A percentile compares a stretch with the other conserved stretches of the same genome.
phyloP scores from a whole-genome alignment of 2,888 invertebrate genomes.

The Nomada goodeniana region DNA sequence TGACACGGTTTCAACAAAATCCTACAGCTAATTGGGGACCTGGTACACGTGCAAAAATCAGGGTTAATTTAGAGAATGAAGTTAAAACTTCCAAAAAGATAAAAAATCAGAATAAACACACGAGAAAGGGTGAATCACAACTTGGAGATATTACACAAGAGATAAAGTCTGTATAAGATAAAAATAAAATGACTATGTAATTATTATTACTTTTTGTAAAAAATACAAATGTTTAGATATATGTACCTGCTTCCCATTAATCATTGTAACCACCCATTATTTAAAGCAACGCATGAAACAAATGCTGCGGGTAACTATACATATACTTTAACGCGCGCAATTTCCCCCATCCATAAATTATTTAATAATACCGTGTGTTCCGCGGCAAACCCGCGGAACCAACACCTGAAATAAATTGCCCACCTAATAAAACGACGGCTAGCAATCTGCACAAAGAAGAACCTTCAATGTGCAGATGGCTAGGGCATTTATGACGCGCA shows the following conservation, averaged over 20 bases:
- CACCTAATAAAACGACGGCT: too few relatives aligned
- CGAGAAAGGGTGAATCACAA: constrained; percentile 76
- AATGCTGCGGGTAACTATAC: neutral
- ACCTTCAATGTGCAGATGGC: too few relatives aligned
- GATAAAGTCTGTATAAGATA: neutral
- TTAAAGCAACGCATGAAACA: neutral
- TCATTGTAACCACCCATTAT: neutral
- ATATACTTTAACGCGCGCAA: neutral
- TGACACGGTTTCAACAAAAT: constrained; percentile 94
- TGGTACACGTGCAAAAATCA: constrained; percentile 91
- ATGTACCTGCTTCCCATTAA: neutral
- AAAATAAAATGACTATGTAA: neutral
- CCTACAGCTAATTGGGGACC: constrained; percentile 97
- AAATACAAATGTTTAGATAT: constrained; percentile 7
- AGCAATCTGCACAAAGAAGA: too few relatives aligned
- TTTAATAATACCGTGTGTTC: too few relatives aligned
- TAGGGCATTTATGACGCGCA: too few relatives aligned
- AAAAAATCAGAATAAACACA: constrained; percentile 89
- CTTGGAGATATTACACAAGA: neutral
- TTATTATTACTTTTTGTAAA: constrained; percentile 3
- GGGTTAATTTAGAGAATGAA: constrained; percentile 82
- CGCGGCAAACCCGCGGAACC: too few relatives aligned
- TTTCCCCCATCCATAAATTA: too few relatives aligned
- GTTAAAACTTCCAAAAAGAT: constrained; percentile 87
- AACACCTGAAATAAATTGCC: too few relatives aligned